Evolutionary conservation across 2,113 vertebrate species (phyloP), one percentile per base, ranked within the genome.

Genomic region (Euleptes europaea): DNA sequence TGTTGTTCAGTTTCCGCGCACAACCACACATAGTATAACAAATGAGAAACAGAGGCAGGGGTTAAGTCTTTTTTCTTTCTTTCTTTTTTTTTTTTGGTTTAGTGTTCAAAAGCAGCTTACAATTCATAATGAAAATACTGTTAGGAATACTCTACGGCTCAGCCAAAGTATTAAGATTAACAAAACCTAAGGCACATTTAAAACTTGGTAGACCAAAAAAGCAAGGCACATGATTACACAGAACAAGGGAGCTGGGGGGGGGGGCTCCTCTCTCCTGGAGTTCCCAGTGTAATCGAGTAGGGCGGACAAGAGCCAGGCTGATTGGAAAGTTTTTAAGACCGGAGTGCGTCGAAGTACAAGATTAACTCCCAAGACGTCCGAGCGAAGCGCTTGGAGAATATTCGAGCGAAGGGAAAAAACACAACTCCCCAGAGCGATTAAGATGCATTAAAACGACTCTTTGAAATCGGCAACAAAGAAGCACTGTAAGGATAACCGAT

Each of bases 101-200:
- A 94, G 86, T 94, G 82, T 91, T 89, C 60, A 75, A 65, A 78
- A 86, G 90, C 92, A 89, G 90, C 91, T 92, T 90, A 94, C 93
- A 93, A 89, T 84, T 94, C 92, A 90, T 71, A 89, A 80, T 47
- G 86, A 92, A n/a, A 95, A 95, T 86, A 94, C 83, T 85, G 86
- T 90, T 92, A 93, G 49, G 89, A 47, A 82, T 65, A 90, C 49
- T 87, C 65, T 90, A 90, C 86, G 94, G 86, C 75, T 77, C 70
- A 84, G 93, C 85, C 76, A 93, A 95, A 94, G 91, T 84, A 87
- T 33, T 57, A 88, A 19, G 91, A 90, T 92, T 89, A 86, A 88
- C 80, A 92, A 94, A 95, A 85, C 1, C n/a, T 82, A 94, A 94
- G 92, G 94, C 95, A 95, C 91, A 92, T 78, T 93, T 14, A 85